Conservation (phyloP, 2,113 vertebrate species). For the Accipiter virgatus region DNA sequence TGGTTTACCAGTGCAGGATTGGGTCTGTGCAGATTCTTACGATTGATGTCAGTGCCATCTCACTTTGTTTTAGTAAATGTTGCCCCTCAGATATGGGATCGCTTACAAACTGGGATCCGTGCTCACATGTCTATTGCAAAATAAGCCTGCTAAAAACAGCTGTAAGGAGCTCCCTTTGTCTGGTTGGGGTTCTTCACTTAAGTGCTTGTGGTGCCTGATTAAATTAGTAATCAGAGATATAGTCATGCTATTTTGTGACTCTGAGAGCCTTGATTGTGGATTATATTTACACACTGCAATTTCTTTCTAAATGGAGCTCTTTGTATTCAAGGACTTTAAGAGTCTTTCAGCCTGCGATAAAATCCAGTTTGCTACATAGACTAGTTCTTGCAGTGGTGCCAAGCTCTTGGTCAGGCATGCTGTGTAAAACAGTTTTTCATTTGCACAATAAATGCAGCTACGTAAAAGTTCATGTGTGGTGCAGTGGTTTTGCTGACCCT, state of each 20-base stretch:
- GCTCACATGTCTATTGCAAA: not conserved
- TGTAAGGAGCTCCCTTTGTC: slow-evolving; percentile 44
- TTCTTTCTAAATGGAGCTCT: slow-evolving; percentile 74
- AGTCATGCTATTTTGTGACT: slow-evolving; percentile 73
- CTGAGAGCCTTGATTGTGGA: slow-evolving; percentile 76
- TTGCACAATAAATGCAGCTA: slow-evolving; percentile 9
- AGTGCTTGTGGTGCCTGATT: slow-evolving; percentile 70
- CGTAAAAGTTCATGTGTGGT: slow-evolving; percentile 24
- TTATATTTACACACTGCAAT: slow-evolving; percentile 75
- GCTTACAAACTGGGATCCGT: not conserved
- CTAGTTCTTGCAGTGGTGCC: slow-evolving; percentile 18
- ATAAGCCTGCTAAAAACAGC: slow-evolving; percentile 12
- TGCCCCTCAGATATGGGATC: slow-evolving; percentile 9
- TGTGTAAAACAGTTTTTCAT: not conserved
- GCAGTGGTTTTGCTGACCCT: slow-evolving; percentile 25
- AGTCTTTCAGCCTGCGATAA: slow-evolving; percentile 53
- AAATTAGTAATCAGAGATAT: slow-evolving; percentile 73
- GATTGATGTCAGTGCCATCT: not conserved
- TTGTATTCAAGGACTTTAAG: slow-evolving; percentile 72
- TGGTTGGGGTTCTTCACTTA: slow-evolving; percentile 60
- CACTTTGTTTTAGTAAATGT: slow-evolving; percentile 20
- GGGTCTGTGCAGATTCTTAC: not conserved
- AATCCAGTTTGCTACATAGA: slow-evolving; percentile 45
- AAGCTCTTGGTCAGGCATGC: slow-evolving; percentile 23
- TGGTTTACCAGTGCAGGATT: not conserved